Base-by-base conservation (phyloP, 2,888 invertebrate species). In the Lasioglossum pauxillum region DNA sequence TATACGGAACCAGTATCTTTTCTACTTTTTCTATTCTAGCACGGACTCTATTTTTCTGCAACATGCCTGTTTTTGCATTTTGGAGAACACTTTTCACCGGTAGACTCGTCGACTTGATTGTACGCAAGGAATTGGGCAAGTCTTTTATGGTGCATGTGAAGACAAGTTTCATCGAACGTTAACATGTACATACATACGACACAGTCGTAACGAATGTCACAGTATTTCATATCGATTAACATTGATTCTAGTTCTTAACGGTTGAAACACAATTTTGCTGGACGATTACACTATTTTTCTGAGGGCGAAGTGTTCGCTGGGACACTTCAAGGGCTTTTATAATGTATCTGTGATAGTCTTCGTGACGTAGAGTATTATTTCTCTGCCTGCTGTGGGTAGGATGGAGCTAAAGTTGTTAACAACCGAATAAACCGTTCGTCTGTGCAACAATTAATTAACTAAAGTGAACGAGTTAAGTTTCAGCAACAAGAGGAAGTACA, bases 331-430 rank as follows among this genome's bases (percentile, higher is more conserved):
- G 72, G 81, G 71, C 79, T 88, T 88, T 85, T 82, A 86, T 82
- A 88, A 90, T 82, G 35, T 64, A 80, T 90, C 91, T 91, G 91
- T 91, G 91, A 91, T 91, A 91, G 85, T 86, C 86, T 80, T 83
- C 72, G 76, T 41, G 76, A 88, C 82, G 73, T 85, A 87, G 86
- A 83, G 76, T 85, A 84, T 87, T 71, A 31, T 87, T 86, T 83
- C 53, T 23, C 69, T 81, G 19, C 27, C 35, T 64, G 41, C 12
- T 31, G 38, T 60, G 77, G 76, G 8, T 80, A 75, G 31, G 5
- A 67, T 41, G 35, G 16, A 19, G 16, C 16, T 12, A 31, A 31
- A 41, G 1, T 57, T 31, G 35, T 49, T 46, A 27, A 73, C 8
- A 64, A 31, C 14, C 14, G 67, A 19, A 69, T 23, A 23, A 35